phyloP scores from a whole-genome alignment of 2,797 vertebrate species.

The Buphagus erythrorhynchus region DNA sequence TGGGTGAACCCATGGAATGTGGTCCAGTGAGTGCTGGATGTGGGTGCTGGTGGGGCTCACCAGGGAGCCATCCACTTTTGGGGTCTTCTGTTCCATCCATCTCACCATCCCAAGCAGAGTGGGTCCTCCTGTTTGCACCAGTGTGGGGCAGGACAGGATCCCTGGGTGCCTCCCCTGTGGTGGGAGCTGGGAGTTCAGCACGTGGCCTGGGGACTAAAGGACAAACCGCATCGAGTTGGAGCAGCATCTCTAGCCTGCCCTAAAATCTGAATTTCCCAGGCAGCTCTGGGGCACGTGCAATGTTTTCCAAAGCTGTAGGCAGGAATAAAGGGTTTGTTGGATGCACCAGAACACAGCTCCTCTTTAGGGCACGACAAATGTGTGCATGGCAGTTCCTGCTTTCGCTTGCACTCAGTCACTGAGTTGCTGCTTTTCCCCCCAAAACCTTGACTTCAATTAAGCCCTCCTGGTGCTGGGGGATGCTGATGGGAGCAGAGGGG shows the following conservation, averaged over 20 bases:
- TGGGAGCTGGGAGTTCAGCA: background rate
- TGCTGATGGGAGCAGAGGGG: background rate
- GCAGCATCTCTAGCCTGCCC: background rate
- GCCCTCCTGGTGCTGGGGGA: background rate
- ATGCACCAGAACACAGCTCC: background rate
- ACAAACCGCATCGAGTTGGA: background rate
- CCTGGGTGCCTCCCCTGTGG: accelerated
- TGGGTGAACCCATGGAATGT: accelerated
- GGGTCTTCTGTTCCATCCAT: background rate
- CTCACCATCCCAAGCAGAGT: background rate
- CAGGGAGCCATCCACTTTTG: accelerated
- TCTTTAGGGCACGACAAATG: background rate
- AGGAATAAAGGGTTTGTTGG: background rate
- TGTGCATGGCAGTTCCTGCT: background rate
- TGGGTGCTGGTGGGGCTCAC: background rate
- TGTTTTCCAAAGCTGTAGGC: background rate
- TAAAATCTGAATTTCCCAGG: background rate
- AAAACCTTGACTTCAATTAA: background rate
- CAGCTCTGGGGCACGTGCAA: accelerated
- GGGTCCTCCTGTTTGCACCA: accelerated
- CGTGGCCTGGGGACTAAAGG: accelerated
- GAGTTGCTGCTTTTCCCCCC: background rate
- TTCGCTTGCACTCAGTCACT: accelerated
- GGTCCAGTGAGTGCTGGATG: accelerated
- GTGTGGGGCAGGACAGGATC: background rate